A percentile compares a stretch with the other conserved stretches of the same genome.
Conservation (phyloP, 1,140 invertebrate species). For the Bombus pascuorum region DNA sequence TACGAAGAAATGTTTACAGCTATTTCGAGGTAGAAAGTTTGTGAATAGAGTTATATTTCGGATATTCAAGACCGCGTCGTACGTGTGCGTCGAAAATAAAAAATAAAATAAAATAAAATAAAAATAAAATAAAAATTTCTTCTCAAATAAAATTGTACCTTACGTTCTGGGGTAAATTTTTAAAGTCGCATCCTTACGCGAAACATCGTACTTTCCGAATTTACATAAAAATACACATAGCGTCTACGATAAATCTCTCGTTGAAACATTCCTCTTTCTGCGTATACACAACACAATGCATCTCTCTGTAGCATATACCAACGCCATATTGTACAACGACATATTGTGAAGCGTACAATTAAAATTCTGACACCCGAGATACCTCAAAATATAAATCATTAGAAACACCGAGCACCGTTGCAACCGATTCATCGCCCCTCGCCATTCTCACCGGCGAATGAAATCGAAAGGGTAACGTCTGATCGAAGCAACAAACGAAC, state of each 20-base stretch:
- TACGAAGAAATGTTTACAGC: background rate
- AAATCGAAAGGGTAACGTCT: constrained; percentile 16
- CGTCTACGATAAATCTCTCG: background rate
- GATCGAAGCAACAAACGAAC: constrained; percentile 13
- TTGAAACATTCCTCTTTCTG: background rate
- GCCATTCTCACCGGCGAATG: background rate
- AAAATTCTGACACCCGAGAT: background rate
- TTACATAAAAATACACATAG: background rate
- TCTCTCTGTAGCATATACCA: no score
- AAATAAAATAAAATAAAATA: background rate
- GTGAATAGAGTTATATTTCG: no score
- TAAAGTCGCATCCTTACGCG: background rate
- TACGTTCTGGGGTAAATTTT: fast-evolving
- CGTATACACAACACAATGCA: background rate
- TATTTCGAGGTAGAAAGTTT: background rate
- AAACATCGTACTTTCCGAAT: no score
- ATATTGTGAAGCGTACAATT: constrained; percentile 3
- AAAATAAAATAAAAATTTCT: no score
- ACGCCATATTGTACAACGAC: background rate
- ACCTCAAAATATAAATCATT: constrained; percentile 1
- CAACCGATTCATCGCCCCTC: background rate
- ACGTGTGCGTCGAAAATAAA: background rate
- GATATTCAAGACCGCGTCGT: background rate
- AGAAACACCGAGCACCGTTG: background rate
- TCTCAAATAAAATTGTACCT: background rate